Conservation (phyloP, 2,113 vertebrate species). For the Ochotona princeps region DNA sequence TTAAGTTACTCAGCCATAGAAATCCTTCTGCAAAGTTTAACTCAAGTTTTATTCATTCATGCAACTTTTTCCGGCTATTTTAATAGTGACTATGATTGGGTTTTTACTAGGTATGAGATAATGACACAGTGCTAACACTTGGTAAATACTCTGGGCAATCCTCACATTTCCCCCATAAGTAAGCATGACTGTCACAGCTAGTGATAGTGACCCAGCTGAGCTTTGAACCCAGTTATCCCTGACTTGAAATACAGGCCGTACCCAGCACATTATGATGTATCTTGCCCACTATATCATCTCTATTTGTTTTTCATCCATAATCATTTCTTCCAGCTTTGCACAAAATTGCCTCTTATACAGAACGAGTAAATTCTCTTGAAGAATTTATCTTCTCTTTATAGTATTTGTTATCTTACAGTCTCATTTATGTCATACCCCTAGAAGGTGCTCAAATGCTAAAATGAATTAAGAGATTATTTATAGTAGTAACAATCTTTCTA, state of each 20-base stretch:
- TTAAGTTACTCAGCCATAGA: not conserved
- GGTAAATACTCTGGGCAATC: not conserved
- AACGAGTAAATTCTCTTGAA: not conserved
- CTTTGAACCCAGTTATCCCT: not conserved
- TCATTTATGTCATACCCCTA: rapidly evolving
- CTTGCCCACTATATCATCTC: not conserved
- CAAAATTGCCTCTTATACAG: not conserved
- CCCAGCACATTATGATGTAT: not conserved
- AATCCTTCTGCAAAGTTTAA: not conserved
- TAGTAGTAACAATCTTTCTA: not conserved
- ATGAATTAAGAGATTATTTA: not conserved
- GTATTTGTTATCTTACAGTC: not conserved
- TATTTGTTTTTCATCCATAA: not conserved
- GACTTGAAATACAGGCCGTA: not conserved
- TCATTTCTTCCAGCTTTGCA: not conserved
- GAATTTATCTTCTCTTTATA: not conserved
- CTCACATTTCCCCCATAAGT: not conserved
- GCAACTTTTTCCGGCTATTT: not conserved
- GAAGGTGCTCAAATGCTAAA: not conserved
- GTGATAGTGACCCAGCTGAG: not conserved
- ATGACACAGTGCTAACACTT: not conserved
- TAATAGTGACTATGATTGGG: not conserved
- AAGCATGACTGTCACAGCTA: not conserved
- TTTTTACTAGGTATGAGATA: not conserved
- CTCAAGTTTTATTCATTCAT: not conserved